A percentile compares a stretch with the other conserved stretches of the same genome.
phyloP scores from a whole-genome alignment of 37 sponge, comb jelly and placozoan genomes.

The Spongilla lacustris region DNA sequence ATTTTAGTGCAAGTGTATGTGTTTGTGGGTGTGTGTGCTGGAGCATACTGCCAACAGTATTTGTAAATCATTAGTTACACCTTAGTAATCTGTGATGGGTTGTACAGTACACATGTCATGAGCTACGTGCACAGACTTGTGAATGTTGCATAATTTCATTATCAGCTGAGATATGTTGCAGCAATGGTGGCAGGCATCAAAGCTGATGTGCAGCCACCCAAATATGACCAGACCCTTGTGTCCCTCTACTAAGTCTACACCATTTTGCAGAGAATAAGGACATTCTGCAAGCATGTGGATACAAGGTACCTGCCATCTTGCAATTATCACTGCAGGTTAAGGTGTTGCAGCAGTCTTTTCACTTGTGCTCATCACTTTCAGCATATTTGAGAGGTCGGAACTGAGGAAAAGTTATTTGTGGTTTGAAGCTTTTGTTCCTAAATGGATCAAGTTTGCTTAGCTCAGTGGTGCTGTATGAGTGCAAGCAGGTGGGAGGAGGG shows the following conservation, averaged over 20 bases:
- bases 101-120: too few relatives aligned
- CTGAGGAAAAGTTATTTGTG: conserved; percentile 23
- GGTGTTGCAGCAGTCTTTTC: neutral
- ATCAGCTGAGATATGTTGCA: neutral
- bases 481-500: conserved; percentile 1
- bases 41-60: too few relatives aligned
- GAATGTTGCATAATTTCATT: neutral
- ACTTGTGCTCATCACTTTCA: neutral
- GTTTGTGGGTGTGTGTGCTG: too few relatives aligned
- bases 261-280: neutral
- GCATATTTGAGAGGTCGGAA: neutral
- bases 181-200: neutral
- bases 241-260: neutral
- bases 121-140: too few relatives aligned
- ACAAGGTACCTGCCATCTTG: neutral
- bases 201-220: neutral
- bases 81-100: too few relatives aligned
- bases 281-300: neutral
- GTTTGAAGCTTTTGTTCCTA: conserved; percentile 48
- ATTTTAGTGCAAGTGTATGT: neutral
- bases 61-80: too few relatives aligned
- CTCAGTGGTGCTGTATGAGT: neutral
- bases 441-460: conserved; percentile 49
- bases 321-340: too few relatives aligned
- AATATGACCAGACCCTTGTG: neutral